Evolutionary conservation across 1,140 invertebrate species (phyloP).

Genomic region (Drosophila tristis): DNA sequence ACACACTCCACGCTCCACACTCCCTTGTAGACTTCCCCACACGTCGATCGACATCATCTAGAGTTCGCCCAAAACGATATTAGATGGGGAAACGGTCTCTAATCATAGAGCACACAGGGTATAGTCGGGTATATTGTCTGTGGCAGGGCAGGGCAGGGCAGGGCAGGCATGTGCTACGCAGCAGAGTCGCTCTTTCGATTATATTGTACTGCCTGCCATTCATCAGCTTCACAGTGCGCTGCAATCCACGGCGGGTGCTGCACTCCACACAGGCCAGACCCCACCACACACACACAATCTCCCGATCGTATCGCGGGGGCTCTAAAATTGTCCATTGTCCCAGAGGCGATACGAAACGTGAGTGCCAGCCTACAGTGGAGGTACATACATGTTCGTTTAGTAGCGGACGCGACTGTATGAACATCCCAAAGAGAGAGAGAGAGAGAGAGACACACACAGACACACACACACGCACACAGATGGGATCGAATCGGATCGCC

Average conservation of each 20-base stretch:
- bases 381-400: not conserved
- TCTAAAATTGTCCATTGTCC: conserved; percentile 23
- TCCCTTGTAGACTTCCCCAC: too few relatives aligned
- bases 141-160: too few relatives aligned
- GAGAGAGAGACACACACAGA: not conserved
- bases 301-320: conserved; percentile 51
- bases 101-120: conserved; percentile 25
- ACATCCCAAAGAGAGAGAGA: not conserved
- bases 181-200: too few relatives aligned
- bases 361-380: not conserved
- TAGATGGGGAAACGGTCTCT: conserved; percentile 20
- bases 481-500: not conserved
- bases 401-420: not conserved
- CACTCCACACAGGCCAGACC: conserved; percentile 1
- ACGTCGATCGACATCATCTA: not conserved
- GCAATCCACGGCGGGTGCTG: too few relatives aligned
- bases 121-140: too few relatives aligned
- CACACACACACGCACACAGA: not conserved
- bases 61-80: conserved; percentile 37
- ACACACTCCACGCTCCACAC: too few relatives aligned
- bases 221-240: conserved; percentile 10
- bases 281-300: conserved; percentile 31
- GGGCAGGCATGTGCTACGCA: too few relatives aligned
- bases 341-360: conserved; percentile 17
- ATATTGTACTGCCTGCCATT: too few relatives aligned